Base-by-base conservation (phyloP, 2,797 vertebrate genomes). In the Pseudotriccus pelzelni region DNA sequence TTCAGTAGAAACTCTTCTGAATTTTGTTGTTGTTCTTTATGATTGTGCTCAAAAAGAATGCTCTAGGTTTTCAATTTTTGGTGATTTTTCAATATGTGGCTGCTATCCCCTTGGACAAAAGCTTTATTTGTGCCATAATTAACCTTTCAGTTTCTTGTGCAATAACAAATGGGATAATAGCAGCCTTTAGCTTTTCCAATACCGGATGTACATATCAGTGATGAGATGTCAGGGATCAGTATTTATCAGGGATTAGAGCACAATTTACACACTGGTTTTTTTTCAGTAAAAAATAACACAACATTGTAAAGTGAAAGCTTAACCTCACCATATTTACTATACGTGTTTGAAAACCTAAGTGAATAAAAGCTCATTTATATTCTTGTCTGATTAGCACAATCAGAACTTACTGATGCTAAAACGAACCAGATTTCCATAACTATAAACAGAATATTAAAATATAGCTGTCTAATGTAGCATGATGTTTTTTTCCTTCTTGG, bases 371-470 rank as follows among this genome's bases (percentile, higher is more conserved):
- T 94, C 78, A 93, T 93, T 95, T 95, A 66, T 91, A 93, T 96
- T 96, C 90, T 47, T 55, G 62, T 74, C 87, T 94, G 93, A 87
- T 94, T 89, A 93, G 78, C 79, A 91, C 84, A 94, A 92, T 95
- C 92, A 94, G 95, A 75, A 90, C 78, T 89, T 89, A 92, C 47
- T 96, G 90, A 74, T 96, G 89, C 88, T 95, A 93, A 96, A 94
- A 92, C 18, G 43, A 91, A 66, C 62, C 14, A 32, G n/a, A 92
- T 93, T 93, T 95, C 75, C 81, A 75, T 94, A 94, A 85, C 89
- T 87, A 58, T 75, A 91, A 94, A 84, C 90, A 92, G 89, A 96
- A 92, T 92, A 80, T 86, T 87, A 89, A 93, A 93, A 81, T 78
- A 36, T 1, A 62, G 73, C 90, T 81, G 66, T 62, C 69, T 85